Percentiles rank a stretch among this genome's conserved stretches.
Evolutionary conservation across 2,113 vertebrate genomes (phyloP).

Genomic region (Tapirus terrestris): DNA sequence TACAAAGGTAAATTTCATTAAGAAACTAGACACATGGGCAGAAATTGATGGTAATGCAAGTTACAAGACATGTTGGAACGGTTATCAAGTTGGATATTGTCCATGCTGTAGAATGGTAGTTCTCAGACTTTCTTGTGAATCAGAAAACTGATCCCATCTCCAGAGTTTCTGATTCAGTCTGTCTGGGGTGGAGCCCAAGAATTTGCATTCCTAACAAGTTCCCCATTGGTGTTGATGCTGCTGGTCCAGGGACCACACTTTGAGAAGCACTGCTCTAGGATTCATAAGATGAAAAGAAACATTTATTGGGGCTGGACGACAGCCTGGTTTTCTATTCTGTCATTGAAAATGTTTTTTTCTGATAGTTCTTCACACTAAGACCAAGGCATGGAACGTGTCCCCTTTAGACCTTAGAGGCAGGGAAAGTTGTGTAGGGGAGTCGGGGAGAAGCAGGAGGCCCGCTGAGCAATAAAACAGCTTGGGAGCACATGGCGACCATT

Average conservation of each 20-base stretch:
- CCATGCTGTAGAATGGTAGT: neutral
- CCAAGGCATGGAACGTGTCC: neutral
- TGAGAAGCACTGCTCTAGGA: neutral
- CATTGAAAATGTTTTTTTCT: neutral
- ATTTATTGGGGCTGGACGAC: neutral
- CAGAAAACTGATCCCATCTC: neutral
- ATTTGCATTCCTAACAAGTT: neutral
- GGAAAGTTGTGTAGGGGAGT: neutral
- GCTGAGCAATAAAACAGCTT: neutral
- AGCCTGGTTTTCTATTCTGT: neutral
- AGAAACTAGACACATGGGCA: neutral
- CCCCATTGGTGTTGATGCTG: neutral
- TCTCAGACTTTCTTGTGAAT: neutral
- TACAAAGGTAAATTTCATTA: neutral
- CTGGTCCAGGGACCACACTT: no score
- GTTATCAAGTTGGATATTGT: neutral
- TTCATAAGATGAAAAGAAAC: neutral
- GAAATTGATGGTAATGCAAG: neutral
- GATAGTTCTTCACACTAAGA: neutral
- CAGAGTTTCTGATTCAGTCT: neutral
- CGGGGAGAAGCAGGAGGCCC: no score
- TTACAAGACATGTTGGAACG: neutral
- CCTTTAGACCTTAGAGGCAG: neutral
- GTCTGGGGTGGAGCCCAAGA: neutral
- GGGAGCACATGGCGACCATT: neutral